Percentiles rank a stretch among this genome's conserved stretches.
These are phyloP conservation scores for Stomatorhinus ivindoensis DNA, from an alignment of 2,113 vertebrate genomes.

Conservation along the genomic window DNA sequence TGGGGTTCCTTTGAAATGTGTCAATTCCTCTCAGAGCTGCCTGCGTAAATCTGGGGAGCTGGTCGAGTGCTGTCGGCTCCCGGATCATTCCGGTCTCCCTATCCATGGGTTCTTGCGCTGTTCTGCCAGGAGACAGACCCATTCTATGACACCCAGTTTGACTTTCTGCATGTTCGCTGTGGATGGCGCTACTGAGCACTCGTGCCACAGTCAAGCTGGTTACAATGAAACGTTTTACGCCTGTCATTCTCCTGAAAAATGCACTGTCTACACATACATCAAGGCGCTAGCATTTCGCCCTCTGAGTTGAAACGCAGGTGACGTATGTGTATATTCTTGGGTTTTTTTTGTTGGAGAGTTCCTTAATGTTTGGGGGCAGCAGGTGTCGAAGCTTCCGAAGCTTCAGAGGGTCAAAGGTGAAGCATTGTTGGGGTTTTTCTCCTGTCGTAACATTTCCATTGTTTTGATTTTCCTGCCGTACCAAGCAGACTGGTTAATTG, in stretches of 20 bases:
- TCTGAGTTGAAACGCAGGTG: background rate
- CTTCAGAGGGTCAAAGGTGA: conserved; percentile 23
- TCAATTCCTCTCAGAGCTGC: conserved; percentile 1
- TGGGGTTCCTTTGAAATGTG: conserved; percentile 33
- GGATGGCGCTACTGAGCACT: background rate
- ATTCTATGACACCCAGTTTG: background rate
- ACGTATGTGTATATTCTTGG: background rate
- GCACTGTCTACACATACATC: background rate
- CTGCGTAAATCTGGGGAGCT: conserved; percentile 6
- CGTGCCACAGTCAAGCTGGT: background rate
- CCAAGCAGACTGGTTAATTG: background rate
- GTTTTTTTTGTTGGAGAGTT: background rate
- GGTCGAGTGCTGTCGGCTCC: too few species aligned
- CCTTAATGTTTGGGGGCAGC: background rate
- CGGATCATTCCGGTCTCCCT: background rate
- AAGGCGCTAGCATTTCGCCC: background rate
- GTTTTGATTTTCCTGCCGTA: conserved; percentile 27
- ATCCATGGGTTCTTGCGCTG: background rate
- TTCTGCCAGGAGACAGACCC: background rate
- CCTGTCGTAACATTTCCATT: conserved; percentile 30
- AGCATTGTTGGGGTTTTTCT: background rate
- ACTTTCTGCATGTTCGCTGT: background rate
- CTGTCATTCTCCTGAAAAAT: background rate
- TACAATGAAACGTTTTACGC: background rate
- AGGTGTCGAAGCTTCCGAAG: conserved; percentile 23